phyloP scores from a whole-genome alignment of 2,113 vertebrate species.

The Bagarius yarrelli region DNA sequence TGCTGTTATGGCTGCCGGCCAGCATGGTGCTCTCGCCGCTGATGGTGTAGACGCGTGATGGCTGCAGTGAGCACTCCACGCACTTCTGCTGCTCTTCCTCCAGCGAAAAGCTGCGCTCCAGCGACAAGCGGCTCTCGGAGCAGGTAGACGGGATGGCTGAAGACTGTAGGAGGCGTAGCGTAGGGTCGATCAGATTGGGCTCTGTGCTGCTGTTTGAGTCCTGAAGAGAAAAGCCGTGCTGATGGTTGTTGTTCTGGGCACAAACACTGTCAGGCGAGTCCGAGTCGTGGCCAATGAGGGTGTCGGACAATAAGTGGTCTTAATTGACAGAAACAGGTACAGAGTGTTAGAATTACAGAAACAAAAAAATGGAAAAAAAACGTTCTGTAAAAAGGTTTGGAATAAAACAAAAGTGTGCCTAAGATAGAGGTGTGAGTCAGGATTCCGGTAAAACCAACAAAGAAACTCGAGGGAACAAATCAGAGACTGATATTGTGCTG shows the following conservation, averaged over 20 bases:
- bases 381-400: neutral
- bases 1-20: conserved; percentile 75
- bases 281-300: conserved; percentile 81
- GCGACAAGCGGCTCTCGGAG: conserved; percentile 68
- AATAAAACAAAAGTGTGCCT: neutral
- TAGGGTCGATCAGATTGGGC: conserved; percentile 55
- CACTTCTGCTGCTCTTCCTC: conserved; percentile 77
- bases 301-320: conserved; percentile 93
- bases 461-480: neutral
- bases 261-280: conserved; percentile 77
- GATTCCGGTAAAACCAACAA: neutral
- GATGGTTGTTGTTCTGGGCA: conserved; percentile 64
- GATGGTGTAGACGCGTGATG: conserved; percentile 90
- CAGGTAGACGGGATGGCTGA: conserved; percentile 66
- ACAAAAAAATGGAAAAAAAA: conserved; percentile 14
- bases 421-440: neutral
- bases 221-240: conserved; percentile 44
- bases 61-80: conserved; percentile 73
- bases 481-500: too few species aligned
- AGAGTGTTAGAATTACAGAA: conserved; percentile 40
- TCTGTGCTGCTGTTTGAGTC: conserved; percentile 50
- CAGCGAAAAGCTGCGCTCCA: conserved; percentile 84
- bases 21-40: conserved; percentile 86
- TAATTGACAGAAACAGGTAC: conserved; percentile 41
- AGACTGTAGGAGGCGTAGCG: conserved; percentile 59